phyloP scores from a whole-genome alignment of 2,797 vertebrate species.

The Parauchenoglanis ngamensis region DNA sequence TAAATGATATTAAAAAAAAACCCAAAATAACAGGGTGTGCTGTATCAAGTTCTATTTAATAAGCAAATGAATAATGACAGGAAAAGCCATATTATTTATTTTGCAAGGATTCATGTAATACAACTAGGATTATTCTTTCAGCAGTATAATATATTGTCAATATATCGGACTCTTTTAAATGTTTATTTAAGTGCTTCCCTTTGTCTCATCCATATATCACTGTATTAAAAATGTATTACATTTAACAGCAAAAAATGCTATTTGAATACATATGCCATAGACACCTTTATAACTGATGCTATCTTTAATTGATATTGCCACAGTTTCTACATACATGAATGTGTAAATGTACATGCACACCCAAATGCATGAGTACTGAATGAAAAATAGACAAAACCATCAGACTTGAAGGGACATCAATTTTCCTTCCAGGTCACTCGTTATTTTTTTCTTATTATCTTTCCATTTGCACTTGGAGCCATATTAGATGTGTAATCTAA shows the following conservation, averaged over 20 bases:
- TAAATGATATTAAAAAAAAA: neutral
- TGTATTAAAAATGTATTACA: neutral
- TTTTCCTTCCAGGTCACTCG: neutral
- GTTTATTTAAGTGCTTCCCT: neutral
- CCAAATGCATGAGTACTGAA: neutral
- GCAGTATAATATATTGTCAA: no score
- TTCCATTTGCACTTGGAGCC: neutral
- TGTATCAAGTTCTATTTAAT: neutral
- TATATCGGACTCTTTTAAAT: neutral
- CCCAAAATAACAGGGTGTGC: neutral
- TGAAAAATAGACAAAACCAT: neutral
- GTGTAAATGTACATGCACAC: neutral
- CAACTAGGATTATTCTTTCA: neutral
- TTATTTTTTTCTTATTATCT: conserved; percentile 3
- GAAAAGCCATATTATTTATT: neutral
- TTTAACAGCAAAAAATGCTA: neutral
- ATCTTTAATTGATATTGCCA: neutral
- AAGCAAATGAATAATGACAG: neutral
- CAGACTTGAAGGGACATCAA: neutral
- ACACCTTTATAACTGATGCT: neutral
- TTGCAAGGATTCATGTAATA: neutral
- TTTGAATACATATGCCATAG: no score
- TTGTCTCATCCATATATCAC: neutral
- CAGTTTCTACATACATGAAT: neutral
- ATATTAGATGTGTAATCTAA: conserved; percentile 14